Conservation (phyloP, 2,113 vertebrate species). For the Dicrurus megarhynchus region DNA sequence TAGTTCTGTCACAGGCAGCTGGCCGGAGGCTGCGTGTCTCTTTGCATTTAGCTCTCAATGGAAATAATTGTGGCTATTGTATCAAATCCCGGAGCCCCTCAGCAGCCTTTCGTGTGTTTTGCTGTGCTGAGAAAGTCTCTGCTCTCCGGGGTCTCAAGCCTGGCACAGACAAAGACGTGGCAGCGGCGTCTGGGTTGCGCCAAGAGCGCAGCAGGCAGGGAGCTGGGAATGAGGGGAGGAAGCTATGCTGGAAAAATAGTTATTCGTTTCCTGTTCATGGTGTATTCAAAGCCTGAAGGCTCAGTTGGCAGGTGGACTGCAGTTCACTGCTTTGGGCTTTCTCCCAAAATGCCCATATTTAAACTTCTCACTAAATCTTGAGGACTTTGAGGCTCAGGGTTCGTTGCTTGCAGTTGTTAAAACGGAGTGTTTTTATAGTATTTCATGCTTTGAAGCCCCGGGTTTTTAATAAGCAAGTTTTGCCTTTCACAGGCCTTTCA, state of each 20-base stretch:
- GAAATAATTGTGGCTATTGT: not conserved
- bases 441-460: rapidly evolving
- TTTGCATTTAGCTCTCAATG: not conserved
- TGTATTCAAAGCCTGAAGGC: not conserved
- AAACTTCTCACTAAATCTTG: not conserved
- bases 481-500: not conserved
- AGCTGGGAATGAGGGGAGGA: not conserved
- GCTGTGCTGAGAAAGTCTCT: not conserved
- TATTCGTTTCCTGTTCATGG: not conserved
- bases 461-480: not conserved
- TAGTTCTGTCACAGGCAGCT: not conserved
- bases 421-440: rapidly evolving
- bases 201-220: not conserved
- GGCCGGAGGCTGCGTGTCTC: not conserved
- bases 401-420: not conserved
- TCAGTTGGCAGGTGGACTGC: constrained; percentile 5
- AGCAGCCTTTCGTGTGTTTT: not conserved
- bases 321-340: not conserved
- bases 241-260: not conserved
- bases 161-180: constrained; percentile 65
- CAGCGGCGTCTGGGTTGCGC: not conserved
- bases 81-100: not conserved
- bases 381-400: not conserved
- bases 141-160: not conserved
- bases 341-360: not conserved